Evolutionary conservation across 2,888 invertebrate genomes (phyloP).

Genomic region (Metacarcinus magister): DNA sequence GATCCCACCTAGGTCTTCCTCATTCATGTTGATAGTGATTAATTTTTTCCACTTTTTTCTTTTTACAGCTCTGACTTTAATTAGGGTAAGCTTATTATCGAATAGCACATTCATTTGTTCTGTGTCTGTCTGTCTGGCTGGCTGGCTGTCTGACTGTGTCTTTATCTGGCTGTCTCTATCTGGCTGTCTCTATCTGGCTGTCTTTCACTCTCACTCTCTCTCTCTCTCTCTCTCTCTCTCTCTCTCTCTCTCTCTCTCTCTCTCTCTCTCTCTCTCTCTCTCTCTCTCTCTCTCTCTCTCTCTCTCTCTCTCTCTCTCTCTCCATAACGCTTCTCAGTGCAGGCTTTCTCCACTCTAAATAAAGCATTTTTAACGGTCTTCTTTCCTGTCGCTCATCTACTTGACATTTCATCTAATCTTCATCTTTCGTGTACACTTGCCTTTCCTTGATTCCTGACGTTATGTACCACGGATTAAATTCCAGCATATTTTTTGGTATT

Average conservation of each 20-base stretch:
- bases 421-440: no score
- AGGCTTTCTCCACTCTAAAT: no score
- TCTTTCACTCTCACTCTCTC: constrained; percentile 59
- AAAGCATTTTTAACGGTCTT: no score
- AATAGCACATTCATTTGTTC: background rate
- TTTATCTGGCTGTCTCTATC: background rate
- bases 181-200: background rate
- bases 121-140: background rate
- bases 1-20: background rate
- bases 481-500: no score
- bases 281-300: constrained; percentile 51
- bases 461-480: no score
- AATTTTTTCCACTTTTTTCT: background rate
- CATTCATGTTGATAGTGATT: background rate
- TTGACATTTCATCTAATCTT: no score
- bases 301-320: constrained; percentile 48
- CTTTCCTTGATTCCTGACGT: no score
- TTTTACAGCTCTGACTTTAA: background rate
- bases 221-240: constrained; percentile 36
- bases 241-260: constrained; percentile 46
- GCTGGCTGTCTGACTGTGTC: background rate
- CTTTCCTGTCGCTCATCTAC: no score
- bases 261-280: constrained; percentile 19
- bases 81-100: background rate
- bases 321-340: background rate